Conservation (phyloP, 2,797 vertebrate species). For the Semaprochilodus insignis region DNA sequence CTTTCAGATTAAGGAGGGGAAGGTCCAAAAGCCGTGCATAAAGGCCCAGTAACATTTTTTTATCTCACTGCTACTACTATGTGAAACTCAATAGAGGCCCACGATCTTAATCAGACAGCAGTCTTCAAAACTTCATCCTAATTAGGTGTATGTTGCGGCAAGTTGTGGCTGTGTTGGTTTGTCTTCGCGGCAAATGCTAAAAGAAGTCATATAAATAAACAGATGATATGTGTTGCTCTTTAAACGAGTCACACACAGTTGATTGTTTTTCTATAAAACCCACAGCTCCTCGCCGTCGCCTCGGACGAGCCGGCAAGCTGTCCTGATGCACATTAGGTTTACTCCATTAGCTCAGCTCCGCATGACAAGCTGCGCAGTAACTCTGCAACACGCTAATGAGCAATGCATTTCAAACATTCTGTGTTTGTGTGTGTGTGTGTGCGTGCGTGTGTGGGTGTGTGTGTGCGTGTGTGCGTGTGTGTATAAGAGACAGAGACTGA, state of each 20-base stretch:
- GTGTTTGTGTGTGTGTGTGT: slow-evolving; percentile 26
- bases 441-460: background rate
- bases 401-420: slow-evolving; percentile 42
- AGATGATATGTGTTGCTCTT: slow-evolving; percentile 20
- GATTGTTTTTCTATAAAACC: slow-evolving; percentile 57
- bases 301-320: slow-evolving; percentile 52
- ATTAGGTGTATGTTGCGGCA: background rate
- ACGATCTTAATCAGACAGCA: background rate
- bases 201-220: slow-evolving; percentile 2
- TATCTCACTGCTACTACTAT: no score
- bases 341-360: slow-evolving; percentile 59
- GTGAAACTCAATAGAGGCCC: background rate
- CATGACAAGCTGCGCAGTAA: slow-evolving; percentile 57
- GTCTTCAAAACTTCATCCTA: background rate
- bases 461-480: slow-evolving; percentile 16
- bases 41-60: no score
- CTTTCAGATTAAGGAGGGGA: no score
- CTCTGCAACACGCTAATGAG: slow-evolving; percentile 58
- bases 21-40: no score
- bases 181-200: background rate
- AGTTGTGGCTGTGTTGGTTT: background rate
- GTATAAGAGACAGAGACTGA: background rate
- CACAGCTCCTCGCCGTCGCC: slow-evolving; percentile 44
- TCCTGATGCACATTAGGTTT: slow-evolving; percentile 57
- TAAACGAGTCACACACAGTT: slow-evolving; percentile 47